A percentile compares a stretch with the other conserved stretches of the same genome.
These are phyloP conservation scores for Dendrolimus pini DNA, from an alignment of 2,888 invertebrate species.

Conservation along the genomic window DNA sequence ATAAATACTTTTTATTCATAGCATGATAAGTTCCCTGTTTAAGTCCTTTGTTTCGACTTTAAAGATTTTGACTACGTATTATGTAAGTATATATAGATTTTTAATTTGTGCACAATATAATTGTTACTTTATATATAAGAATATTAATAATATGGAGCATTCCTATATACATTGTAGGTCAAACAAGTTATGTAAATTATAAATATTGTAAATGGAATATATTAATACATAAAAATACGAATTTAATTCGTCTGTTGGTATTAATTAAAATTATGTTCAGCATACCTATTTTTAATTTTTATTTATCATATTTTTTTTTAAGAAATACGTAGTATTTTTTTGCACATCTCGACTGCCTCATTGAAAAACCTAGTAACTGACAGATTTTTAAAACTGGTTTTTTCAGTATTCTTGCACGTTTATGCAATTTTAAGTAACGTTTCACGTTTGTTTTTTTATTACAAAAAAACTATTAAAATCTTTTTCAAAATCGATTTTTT, in stretches of 20 bases:
- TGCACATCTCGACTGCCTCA: too few species aligned
- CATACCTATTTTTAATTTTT: constrained; percentile 19
- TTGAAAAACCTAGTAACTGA: too few species aligned
- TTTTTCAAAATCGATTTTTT: too few species aligned
- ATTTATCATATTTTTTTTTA: constrained; percentile 23
- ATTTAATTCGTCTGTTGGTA: constrained; percentile 62
- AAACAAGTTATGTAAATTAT: constrained; percentile 1
- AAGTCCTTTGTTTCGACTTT: neutral
- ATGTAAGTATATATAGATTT: too few species aligned
- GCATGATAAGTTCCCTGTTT: neutral
- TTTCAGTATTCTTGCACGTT: too few species aligned
- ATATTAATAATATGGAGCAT: neutral
- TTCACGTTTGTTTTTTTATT: too few species aligned
- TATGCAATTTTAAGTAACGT: too few species aligned
- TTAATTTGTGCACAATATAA: neutral
- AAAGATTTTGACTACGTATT: too few species aligned
- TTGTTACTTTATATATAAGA: neutral
- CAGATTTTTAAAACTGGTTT: too few species aligned
- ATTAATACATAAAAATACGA: constrained; percentile 35
- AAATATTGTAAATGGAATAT: constrained; percentile 13
- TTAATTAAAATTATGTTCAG: constrained; percentile 21
- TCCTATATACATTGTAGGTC: neutral
- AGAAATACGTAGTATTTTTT: too few species aligned
- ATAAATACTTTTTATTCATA: neutral
- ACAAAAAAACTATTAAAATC: too few species aligned